Evolutionary conservation across 2,888 invertebrate genomes (phyloP), one percentile per base, ranked within the genome.

Genomic region (Chrysopilus asiliformis): DNA sequence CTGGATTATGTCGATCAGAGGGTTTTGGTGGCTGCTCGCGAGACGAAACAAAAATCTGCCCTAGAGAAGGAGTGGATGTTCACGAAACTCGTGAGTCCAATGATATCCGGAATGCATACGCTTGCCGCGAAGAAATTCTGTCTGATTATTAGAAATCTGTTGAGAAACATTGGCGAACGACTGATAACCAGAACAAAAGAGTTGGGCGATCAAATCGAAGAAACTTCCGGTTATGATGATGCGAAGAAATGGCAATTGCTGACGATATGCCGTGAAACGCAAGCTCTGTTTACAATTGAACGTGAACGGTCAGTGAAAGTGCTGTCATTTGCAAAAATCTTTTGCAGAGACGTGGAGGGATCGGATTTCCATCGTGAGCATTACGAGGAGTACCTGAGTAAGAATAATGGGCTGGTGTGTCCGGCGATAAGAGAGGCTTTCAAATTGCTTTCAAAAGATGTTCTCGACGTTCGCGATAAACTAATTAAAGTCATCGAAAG

Each of bases 51-150:
- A 42, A 86, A 89, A 56, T 74, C 79, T 48, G 70, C 79, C 14
- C 68, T 93, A 41, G 84, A 87, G 56, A 79, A 81, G 40, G 91
- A 93, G 59, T 91, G 90, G 89, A 70, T 71, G 45, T 93, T 91
- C 64, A 79, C 83, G 1, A 79, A 79, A 51, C 67, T 75, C 2
- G 76, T 86, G 35, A 79, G 82, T 45, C 72, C 76, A n/a, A 74
- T 81, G 60, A 78, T 86, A 46, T 70, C 72, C 8, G 76, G 78
- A 36, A 87, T 84, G 46, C 76, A 79, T 47, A 70, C 71, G 16
- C 66, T 79, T 35, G 82, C 86, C 29, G 81, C 81, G 1, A 68
- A 72, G 32, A 77, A 79, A 43, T 90, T 90, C 15, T 47, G 51
- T 27, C 52, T 55, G 31, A 69, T 71, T 39, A 59, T 70, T 32